Evolutionary conservation across 2,888 invertebrate species (phyloP).

Genomic region (Itoplectis maculator): DNA sequence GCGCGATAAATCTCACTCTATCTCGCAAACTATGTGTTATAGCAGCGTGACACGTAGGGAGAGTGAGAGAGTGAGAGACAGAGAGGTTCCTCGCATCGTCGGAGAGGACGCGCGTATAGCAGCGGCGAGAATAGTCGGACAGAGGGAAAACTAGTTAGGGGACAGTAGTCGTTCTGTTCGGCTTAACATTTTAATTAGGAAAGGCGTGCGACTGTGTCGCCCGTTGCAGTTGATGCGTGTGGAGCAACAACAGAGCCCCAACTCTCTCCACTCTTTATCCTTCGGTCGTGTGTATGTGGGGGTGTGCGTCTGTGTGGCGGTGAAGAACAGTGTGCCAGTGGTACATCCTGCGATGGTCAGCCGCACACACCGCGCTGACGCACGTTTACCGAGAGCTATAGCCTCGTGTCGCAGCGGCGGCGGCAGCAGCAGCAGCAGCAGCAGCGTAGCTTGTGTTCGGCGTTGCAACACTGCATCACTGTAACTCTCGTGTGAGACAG

Average conservation of each 20-base stretch:
- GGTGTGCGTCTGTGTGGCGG: not conserved
- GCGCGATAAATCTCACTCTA: conserved; percentile 51
- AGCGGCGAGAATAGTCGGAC: conserved; percentile 41
- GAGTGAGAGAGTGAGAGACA: not conserved
- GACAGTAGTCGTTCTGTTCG: conserved; percentile 72
- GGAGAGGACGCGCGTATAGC: too few species aligned
- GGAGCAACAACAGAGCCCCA: conserved; percentile 41
- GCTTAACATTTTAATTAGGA: conserved; percentile 82
- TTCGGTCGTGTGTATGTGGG: conserved; percentile 10
- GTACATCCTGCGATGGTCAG: conserved; percentile 52
- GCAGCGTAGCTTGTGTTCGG: conserved; percentile 23
- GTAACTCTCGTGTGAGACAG: conserved; percentile 51
- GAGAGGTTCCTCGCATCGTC: not conserved
- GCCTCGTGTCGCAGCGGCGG: not conserved
- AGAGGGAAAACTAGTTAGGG: conserved; percentile 64
- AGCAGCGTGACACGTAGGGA: conserved; percentile 3
- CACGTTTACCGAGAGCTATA: conserved; percentile 40
- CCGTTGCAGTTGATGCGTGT: conserved; percentile 43
- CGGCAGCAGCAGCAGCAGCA: too few species aligned
- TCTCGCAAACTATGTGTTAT: conserved; percentile 52
- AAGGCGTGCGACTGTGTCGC: conserved; percentile 64
- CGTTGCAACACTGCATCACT: conserved; percentile 43
- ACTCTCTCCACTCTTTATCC: conserved; percentile 20
- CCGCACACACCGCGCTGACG: conserved; percentile 49
- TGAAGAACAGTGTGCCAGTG: conserved; percentile 40